phyloP scores from a whole-genome alignment of 2,888 invertebrate species.

The Hydriomena furcata region DNA sequence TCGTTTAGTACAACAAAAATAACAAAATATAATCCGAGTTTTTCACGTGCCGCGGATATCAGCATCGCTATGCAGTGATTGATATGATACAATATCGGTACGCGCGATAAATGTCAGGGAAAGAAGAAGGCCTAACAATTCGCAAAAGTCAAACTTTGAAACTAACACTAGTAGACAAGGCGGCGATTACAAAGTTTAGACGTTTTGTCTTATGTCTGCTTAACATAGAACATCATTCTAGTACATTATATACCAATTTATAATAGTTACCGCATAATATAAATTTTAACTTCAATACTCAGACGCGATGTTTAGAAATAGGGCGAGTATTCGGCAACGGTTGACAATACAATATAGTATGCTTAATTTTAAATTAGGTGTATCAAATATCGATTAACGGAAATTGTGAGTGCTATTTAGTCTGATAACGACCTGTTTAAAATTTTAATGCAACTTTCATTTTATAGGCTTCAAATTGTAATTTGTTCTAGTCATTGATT shows the following conservation, averaged over 20 bases:
- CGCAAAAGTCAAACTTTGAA: slow-evolving; percentile 78
- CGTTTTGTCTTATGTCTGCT: slow-evolving; percentile 60
- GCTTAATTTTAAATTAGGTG: slow-evolving; percentile 65
- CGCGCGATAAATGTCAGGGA: too few relatives aligned
- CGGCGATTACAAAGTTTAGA: slow-evolving; percentile 68
- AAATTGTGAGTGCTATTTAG: slow-evolving; percentile 50
- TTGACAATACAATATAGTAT: slow-evolving; percentile 77
- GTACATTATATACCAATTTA: slow-evolving; percentile 22
- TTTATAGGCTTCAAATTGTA: slow-evolving; percentile 22
- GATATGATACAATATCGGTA: too few relatives aligned
- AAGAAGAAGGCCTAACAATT: too few relatives aligned
- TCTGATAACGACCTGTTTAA: slow-evolving; percentile 38
- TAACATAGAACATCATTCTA: slow-evolving; percentile 24
- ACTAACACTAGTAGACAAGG: slow-evolving; percentile 44
- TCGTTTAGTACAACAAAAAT: too few relatives aligned
- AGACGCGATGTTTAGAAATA: slow-evolving; percentile 62
- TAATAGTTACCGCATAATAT: slow-evolving; percentile 40
- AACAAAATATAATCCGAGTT: too few relatives aligned
- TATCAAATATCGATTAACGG: slow-evolving; percentile 34
- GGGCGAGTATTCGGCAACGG: slow-evolving; percentile 77
- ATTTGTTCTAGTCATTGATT: slow-evolving; percentile 64
- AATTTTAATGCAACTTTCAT: slow-evolving; percentile 11
- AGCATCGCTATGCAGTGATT: too few relatives aligned
- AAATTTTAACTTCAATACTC: slow-evolving; percentile 61
- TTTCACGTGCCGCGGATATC: too few relatives aligned